phyloP scores from a whole-genome alignment of 2,113 vertebrate species.

The Oenanthe oenanthe region DNA sequence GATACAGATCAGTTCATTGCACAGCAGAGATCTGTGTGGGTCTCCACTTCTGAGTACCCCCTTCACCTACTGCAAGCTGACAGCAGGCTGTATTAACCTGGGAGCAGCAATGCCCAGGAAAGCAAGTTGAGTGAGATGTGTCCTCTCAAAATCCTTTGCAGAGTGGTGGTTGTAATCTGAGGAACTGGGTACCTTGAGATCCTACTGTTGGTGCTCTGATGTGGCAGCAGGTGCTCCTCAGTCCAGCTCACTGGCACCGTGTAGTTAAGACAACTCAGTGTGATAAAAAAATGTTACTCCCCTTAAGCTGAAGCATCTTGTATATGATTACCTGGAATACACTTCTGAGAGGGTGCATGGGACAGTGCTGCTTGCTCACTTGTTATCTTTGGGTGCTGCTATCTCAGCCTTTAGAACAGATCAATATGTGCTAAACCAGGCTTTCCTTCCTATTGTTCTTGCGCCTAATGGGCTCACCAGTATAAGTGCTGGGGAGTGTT shows the following conservation, averaged over 20 bases:
- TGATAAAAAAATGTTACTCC: not conserved
- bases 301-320: not conserved
- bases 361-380: not conserved
- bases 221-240: not conserved
- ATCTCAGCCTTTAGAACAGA: not conserved
- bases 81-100: not conserved
- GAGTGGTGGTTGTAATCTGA: not conserved
- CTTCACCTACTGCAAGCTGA: not conserved
- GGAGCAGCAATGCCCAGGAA: rapidly evolving
- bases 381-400: rapidly evolving
- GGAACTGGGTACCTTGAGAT: not conserved
- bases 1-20: not conserved
- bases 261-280: not conserved
- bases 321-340: not conserved
- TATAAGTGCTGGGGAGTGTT: not conserved
- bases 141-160: not conserved
- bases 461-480: not conserved
- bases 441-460: not conserved
- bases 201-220: not conserved
- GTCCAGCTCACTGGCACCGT: not conserved
- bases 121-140: rapidly evolving
- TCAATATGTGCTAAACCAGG: not conserved
- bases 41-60: not conserved
- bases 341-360: not conserved
- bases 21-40: not conserved